Percentiles rank a stretch among this genome's conserved stretches.
These are phyloP conservation scores for Lepidurus packardi DNA, from an alignment of 1,140 invertebrate genomes.

Conservation along the genomic window DNA sequence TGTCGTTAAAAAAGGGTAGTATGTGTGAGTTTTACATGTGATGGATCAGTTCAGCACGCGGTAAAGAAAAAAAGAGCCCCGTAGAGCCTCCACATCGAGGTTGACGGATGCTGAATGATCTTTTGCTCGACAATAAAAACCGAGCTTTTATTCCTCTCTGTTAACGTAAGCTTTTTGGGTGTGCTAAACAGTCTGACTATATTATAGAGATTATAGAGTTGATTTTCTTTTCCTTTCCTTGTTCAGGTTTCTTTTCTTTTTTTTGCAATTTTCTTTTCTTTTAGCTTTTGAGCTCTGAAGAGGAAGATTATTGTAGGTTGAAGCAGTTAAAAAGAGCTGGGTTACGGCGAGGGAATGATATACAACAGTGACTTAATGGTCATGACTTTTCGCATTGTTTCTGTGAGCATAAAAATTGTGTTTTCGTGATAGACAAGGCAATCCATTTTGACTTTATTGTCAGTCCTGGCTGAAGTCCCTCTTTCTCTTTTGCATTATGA, in stretches of 20 bases:
- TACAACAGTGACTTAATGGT: neutral
- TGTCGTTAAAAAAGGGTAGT: neutral
- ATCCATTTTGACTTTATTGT: neutral
- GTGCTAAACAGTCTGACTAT: neutral
- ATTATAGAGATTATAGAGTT: neutral
- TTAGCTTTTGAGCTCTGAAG: neutral
- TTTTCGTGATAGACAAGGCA: constrained; percentile 9
- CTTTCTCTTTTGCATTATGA: neutral
- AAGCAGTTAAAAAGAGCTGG: neutral
- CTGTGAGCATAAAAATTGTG: neutral
- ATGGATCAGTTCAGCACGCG: constrained; percentile 1
- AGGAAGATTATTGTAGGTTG: neutral
- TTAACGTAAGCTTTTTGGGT: neutral
- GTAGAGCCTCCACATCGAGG: neutral
- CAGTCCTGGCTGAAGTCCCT: neutral
- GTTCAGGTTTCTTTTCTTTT: neutral
- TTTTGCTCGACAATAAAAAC: constrained; percentile 2
- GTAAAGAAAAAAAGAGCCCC: neutral
- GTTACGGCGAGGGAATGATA: neutral
- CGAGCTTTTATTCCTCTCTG: neutral
- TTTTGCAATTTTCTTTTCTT: neutral
- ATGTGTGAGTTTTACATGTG: neutral
- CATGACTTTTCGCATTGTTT: neutral
- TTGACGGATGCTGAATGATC: neutral
- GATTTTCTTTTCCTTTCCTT: neutral